These are phyloP conservation scores for Spodoptera littoralis DNA, from an alignment of 2,888 invertebrate species.

Conservation along the genomic window DNA sequence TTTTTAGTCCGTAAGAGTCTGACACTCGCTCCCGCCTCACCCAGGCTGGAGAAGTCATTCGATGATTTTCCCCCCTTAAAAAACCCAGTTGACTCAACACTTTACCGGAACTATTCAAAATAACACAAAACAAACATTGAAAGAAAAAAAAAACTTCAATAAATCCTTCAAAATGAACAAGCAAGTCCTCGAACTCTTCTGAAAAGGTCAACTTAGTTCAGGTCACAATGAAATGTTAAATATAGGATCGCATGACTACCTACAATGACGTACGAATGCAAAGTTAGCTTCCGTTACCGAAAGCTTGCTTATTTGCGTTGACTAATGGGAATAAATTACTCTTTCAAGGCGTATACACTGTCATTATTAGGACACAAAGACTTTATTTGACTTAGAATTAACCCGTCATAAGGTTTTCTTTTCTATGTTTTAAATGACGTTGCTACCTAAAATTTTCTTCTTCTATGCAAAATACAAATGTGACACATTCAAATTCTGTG, in stretches of 20 bases:
- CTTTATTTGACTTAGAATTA: neutral
- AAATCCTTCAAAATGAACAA: slow-evolving; percentile 60
- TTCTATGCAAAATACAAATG: too few species aligned
- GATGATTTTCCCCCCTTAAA: too few species aligned
- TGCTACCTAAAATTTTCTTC: too few species aligned
- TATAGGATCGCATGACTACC: slow-evolving; percentile 83
- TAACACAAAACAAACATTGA: slow-evolving; percentile 24
- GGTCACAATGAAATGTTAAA: slow-evolving; percentile 81
- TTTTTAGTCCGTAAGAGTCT: too few species aligned
- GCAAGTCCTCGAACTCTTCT: slow-evolving; percentile 61
- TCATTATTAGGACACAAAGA: slow-evolving; percentile 27
- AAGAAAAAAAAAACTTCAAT: slow-evolving; percentile 37
- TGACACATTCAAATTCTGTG: too few species aligned
- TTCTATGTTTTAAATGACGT: too few species aligned
- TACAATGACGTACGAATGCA: slow-evolving; percentile 74
- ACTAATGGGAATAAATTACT: slow-evolving; percentile 63
- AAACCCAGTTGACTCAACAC: too few species aligned
- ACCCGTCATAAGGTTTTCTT: too few species aligned
- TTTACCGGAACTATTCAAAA: slow-evolving; percentile 13
- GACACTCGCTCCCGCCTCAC: too few species aligned
- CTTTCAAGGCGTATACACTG: slow-evolving; percentile 48
- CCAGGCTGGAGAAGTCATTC: too few species aligned
- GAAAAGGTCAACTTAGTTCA: slow-evolving; percentile 74
- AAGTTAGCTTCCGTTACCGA: slow-evolving; percentile 71
- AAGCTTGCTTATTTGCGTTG: slow-evolving; percentile 63